These are phyloP conservation scores for Cephus nigrinus DNA, from an alignment of 2,888 invertebrate genomes.

Conservation along the genomic window DNA sequence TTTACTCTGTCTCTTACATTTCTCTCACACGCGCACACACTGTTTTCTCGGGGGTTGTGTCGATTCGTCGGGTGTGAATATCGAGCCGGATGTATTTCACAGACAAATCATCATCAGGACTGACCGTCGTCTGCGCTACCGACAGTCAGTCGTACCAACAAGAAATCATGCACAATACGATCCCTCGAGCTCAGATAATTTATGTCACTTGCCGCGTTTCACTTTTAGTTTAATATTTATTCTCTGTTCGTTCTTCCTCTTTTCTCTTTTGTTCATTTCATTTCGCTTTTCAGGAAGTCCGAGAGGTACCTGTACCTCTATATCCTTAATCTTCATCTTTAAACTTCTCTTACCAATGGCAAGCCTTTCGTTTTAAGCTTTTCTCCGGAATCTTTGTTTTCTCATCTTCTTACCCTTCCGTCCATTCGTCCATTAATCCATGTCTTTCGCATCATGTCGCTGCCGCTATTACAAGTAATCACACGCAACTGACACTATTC, in stretches of 20 bases:
- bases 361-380: slow-evolving; percentile 14
- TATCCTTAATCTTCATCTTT: neutral
- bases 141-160: neutral
- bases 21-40: too few relatives aligned
- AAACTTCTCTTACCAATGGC: neutral
- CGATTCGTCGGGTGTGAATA: neutral
- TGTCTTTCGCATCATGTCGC: neutral
- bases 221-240: neutral
- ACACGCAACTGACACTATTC: slow-evolving; percentile 32
- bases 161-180: neutral
- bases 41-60: neutral
- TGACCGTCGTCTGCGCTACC: neutral
- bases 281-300: neutral
- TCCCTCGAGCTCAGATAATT: neutral
- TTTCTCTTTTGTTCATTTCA: neutral
- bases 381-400: slow-evolving; percentile 17
- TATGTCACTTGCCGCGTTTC: neutral
- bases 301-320: too few relatives aligned
- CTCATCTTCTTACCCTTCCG: neutral
- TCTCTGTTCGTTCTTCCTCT: neutral
- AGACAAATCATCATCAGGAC: neutral
- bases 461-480: slow-evolving; percentile 30
- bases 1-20: neutral
- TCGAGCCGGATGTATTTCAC: neutral
- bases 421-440: neutral